These are phyloP conservation scores for Paraplagusia blochii DNA, from an alignment of 2,113 vertebrate genomes.

Conservation along the genomic window DNA sequence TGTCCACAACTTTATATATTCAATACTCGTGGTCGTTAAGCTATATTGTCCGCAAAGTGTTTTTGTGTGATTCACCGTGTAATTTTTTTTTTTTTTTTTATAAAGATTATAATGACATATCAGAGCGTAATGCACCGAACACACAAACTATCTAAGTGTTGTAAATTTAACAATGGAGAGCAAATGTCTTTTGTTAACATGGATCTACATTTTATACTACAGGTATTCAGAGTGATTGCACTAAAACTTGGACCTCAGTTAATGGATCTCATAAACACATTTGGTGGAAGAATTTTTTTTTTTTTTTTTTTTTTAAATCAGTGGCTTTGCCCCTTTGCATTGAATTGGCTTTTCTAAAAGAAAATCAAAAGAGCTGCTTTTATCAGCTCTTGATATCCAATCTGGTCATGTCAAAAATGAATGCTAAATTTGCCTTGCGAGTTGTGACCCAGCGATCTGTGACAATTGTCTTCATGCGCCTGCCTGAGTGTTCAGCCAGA, in stretches of 20 bases:
- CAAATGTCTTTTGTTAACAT: slow-evolving; percentile 83
- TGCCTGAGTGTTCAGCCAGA: slow-evolving; percentile 57
- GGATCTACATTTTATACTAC: slow-evolving; percentile 89
- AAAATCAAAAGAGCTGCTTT: slow-evolving; percentile 16
- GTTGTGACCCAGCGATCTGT: slow-evolving; percentile 37
- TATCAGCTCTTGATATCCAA: slow-evolving; percentile 46
- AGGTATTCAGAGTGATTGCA: slow-evolving; percentile 86
- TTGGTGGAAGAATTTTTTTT: slow-evolving; percentile 71
- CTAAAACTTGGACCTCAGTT: slow-evolving; percentile 83
- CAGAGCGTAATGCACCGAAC: slow-evolving; percentile 38
- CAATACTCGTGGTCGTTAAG: too few species aligned
- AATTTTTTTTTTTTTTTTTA: too few species aligned
- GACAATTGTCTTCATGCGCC: slow-evolving; percentile 51
- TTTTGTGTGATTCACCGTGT: background rate
- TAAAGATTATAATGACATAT: slow-evolving; percentile 30
- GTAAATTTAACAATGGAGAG: slow-evolving; percentile 71
- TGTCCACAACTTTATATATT: too few species aligned
- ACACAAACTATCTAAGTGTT: slow-evolving; percentile 72
- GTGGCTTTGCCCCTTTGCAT: slow-evolving; percentile 41
- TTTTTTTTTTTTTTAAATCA: too few species aligned
- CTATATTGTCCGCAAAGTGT: too few species aligned
- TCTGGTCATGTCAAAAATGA: slow-evolving; percentile 33
- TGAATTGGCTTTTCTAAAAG: slow-evolving; percentile 41
- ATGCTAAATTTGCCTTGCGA: slow-evolving; percentile 42
- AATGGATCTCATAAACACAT: slow-evolving; percentile 80